Conservation (phyloP, 1,140 invertebrate species). For the Bathynomus jamesi region DNA sequence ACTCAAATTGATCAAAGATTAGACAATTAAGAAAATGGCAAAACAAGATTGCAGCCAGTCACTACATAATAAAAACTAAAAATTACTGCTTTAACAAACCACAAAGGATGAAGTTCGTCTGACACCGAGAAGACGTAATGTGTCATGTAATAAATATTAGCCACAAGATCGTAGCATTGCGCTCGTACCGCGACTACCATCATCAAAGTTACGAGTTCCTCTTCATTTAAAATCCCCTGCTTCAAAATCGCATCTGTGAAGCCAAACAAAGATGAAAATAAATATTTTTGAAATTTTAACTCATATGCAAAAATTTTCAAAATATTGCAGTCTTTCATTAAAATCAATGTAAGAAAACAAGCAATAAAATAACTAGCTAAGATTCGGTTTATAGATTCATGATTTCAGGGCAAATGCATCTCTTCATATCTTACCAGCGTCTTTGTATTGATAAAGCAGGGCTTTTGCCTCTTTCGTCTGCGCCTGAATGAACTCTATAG, state of each 20-base stretch:
- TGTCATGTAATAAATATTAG: constrained; percentile 31
- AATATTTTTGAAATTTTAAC: not conserved
- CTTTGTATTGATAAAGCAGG: constrained; percentile 21
- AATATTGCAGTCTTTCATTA: no score
- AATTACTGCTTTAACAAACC: no score
- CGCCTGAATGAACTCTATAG: constrained; percentile 26
- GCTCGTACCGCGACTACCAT: constrained; percentile 25
- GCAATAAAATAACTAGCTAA: no score
- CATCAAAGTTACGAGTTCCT: constrained; percentile 20
- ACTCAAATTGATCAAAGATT: no score
- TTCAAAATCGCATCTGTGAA: not conserved
- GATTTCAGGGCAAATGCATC: no score
- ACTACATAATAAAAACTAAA: no score
- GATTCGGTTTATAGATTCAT: no score
- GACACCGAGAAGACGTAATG: constrained; percentile 29
- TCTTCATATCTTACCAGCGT: no score
- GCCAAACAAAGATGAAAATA: not conserved
- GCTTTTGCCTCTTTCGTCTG: constrained; percentile 24
- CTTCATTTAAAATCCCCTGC: not conserved
- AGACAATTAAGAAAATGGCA: no score
- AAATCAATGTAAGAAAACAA: no score
- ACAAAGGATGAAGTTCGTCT: constrained; percentile 11
- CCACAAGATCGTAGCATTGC: constrained; percentile 23
- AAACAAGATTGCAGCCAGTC: no score
- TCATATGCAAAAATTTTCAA: not conserved